Evolutionary conservation across 2,888 invertebrate species (phyloP).

Genomic region (Ectropis crepuscularia): DNA sequence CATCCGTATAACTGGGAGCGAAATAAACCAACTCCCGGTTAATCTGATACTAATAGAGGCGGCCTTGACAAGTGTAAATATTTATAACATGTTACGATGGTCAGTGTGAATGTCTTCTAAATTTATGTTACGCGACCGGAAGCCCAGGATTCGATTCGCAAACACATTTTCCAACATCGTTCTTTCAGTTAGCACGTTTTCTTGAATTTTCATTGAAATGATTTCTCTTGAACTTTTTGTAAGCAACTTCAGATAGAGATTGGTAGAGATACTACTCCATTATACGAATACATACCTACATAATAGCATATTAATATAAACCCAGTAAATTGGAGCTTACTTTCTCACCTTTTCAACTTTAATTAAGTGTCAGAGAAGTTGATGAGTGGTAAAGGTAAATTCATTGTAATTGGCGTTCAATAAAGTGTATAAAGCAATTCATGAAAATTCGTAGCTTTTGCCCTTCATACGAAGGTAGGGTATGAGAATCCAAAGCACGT

Average conservation of each 20-base stretch:
- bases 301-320: too few relatives aligned
- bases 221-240: too few relatives aligned
- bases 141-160: conserved; percentile 27
- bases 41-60: conserved; percentile 62
- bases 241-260: too few relatives aligned
- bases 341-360: conserved; percentile 4
- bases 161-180: neutral
- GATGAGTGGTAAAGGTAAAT: conserved; percentile 10
- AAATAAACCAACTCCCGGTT: conserved; percentile 46
- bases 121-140: conserved; percentile 49
- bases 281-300: too few relatives aligned
- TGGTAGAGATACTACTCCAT: too few relatives aligned
- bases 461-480: too few relatives aligned
- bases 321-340: too few relatives aligned
- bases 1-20: conserved; percentile 54
- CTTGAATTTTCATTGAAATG: too few relatives aligned
- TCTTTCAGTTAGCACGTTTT: neutral
- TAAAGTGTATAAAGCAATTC: neutral
- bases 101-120: conserved; percentile 75
- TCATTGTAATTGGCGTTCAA: conserved; percentile 1
- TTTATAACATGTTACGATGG: conserved; percentile 68
- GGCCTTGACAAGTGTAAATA: conserved; percentile 73
- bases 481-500: neutral
- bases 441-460: neutral
- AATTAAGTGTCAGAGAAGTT: conserved; percentile 17